These are phyloP conservation scores for Neosalanx taihuensis DNA, from an alignment of 2,797 vertebrate species.

Conservation along the genomic window DNA sequence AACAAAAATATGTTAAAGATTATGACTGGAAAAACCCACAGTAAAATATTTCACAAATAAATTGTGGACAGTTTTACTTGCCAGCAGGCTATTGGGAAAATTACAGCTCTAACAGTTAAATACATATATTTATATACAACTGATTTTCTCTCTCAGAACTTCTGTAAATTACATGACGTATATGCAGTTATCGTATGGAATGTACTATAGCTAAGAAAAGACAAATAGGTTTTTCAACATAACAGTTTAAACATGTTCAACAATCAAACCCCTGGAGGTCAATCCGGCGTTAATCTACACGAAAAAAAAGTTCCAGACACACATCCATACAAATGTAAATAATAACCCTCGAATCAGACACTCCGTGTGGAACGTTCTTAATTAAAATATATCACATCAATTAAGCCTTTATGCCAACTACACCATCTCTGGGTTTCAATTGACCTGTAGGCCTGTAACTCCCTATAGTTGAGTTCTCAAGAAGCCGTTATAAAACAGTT, in stretches of 20 bases:
- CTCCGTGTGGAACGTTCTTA: not conserved
- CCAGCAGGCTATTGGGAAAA: too few relatives aligned
- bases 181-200: not conserved
- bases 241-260: not conserved
- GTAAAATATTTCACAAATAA: too few relatives aligned
- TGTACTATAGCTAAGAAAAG: not conserved
- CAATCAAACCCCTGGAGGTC: slow-evolving; percentile 34
- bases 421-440: not conserved
- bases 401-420: slow-evolving; percentile 10
- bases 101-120: too few relatives aligned
- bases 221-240: not conserved
- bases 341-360: slow-evolving; percentile 8
- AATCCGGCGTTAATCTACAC: not conserved
- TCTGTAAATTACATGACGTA: too few relatives aligned
- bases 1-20: not conserved
- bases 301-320: slow-evolving; percentile 7
- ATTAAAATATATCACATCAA: slow-evolving; percentile 13
- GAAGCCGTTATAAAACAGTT: not conserved
- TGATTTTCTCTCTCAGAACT: too few relatives aligned
- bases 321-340: slow-evolving; percentile 16
- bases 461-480: not conserved
- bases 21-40: too few relatives aligned
- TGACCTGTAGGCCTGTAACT: not conserved
- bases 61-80: too few relatives aligned
- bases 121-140: too few relatives aligned